Base-by-base conservation (phyloP, 2,888 invertebrate species). In the Parthenolecanium corni region DNA sequence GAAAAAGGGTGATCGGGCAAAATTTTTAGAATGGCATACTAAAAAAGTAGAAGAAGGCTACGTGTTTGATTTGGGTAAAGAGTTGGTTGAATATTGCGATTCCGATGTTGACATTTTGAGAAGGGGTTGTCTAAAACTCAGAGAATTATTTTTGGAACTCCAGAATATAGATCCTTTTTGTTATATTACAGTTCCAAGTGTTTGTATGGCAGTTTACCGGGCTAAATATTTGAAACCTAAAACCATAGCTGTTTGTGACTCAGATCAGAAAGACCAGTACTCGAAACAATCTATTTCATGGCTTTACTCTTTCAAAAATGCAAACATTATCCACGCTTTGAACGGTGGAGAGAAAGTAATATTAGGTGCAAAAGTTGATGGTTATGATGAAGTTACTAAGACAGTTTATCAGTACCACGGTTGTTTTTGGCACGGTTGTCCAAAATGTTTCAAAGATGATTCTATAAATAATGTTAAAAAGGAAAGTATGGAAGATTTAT, bases 1-100 rank as follows among this genome's bases (percentile, higher is more conserved):
- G 66, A 65, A 65, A 67, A 21, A 11, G 6, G 62, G 57, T 23
- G 46, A 5, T 18, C 24, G 62, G 47, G 16, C 52, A 25, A 47
- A 57, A 16, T 67, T 68, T 63, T 56, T 66, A 52, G 63, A 64
- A 61, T 68, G 66, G 66, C 65, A 68, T 49, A 24, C 58, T 16
- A n/a, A 65, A 49, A 54, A 58, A 46, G 51, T 65, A 16, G 24
- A 52, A 64, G 57, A 64, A 52, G 54, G 64, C 31, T 67, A 65
- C 62, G 24, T 64, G 53, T 67, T 65, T 62, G 65, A 65, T 52
- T 47, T 64, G 38, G 38, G 44, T 5, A 61, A 62, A 42, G 52
- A 62, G 42, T 2, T 62, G 2, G 9, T 2, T n/a, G 62, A 62
- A 52, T 52, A 62, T 44, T 52, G 44, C 31, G 12, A 18, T 1